Base-by-base conservation (phyloP, 1,140 invertebrate species). In the Pteromalus puparum region DNA sequence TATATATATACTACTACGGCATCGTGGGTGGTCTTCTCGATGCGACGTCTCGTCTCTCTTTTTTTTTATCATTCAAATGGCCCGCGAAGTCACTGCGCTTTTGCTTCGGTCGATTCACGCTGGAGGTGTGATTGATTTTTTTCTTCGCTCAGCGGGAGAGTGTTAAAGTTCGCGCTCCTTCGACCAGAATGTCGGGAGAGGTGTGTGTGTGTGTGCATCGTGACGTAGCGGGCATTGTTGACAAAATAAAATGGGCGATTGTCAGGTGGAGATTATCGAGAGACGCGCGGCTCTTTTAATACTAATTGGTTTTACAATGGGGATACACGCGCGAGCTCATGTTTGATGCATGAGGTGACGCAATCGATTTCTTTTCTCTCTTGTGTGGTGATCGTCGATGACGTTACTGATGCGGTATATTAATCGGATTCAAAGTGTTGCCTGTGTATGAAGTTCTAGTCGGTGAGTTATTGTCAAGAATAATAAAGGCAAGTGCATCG, bases 21-120 rank as follows among this genome's bases (percentile, higher is more conserved):
- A 30, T 89, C 85, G 90, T 90, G 90, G 90, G 90, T 91, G 91
- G 90, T 90, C 89, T 77, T 81, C 85, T 88, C 86, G 75, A 86
- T 87, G 88, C 87, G 87, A 87, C 83, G 90, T 87, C 87, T 83
- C 86, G n/a, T 65, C 61, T 73, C 42, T 70, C 38, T 85, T 82
- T 86, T 70, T 83, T 84, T 83, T 83, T 79, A 83, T 81, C 86
- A 87, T 87, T 90, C 85, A 86, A 81, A 88, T 87, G 87, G 86
- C 83, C 76, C 84, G 84, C 86, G 86, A 83, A 77, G n/a, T 89
- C 87, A 88, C 87, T 89, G 82, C 87, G 73, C 80, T 85, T 84
- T 61, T 82, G 83, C 87, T 82, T 76, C 68, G 30, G 48, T n/a
- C 77, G 48, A 84, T 74, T 79, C 76, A 77, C 24, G 30, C 81